Evolutionary conservation across 2,797 vertebrate genomes (phyloP), one percentile per base, ranked within the genome.

Genomic region (Myripristis murdjan): DNA sequence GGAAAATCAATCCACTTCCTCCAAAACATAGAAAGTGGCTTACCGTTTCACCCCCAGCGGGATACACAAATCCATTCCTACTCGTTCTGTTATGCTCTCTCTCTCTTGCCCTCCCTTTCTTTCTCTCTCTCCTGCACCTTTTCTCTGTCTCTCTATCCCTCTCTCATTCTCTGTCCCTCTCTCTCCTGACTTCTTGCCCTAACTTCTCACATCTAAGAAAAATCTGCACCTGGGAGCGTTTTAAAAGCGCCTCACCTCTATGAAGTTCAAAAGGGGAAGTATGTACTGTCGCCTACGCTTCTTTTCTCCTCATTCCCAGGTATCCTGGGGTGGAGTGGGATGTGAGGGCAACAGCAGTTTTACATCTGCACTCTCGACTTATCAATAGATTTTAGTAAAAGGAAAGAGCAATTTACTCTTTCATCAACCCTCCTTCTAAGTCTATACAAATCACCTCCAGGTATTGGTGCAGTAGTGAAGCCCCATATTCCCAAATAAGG

Each of bases 1-100:
- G 86, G 76, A 69, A 85, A 92, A 93, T 92, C 91, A 90, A 93
- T 92, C 86, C 82, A 87, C 87, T 90, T 87, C 84, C 83, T 79
- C 79, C 82, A 84, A 89, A 90, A 91, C 83, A 89, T 26, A 89
- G 81, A 87, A 84, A 91, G 88, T 87, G 88, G 80, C 87, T 90
- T 84, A 88, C 77, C 47, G 75, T 82, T 88, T 88, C 89, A 84
- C 74, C 84, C 79, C 79, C 86, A 78, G 80, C 72, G 65, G 86
- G 81, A 88, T 77, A 76, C 85, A 88, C 72, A 77, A 73, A 86
- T 86, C 83, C 61, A 82, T 87, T 75, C 69, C 68, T 39, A 44
- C 78, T 65, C 70, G 33, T 49, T 72, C 37, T 72, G 44, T 44
- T 82, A 53, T 64, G 70, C 62, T 74, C 49, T 81, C 74, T 68